Evolutionary conservation across 2,888 invertebrate genomes (phyloP), one percentile per base, ranked within the genome.

Genomic region (Ceramica pisi): DNA sequence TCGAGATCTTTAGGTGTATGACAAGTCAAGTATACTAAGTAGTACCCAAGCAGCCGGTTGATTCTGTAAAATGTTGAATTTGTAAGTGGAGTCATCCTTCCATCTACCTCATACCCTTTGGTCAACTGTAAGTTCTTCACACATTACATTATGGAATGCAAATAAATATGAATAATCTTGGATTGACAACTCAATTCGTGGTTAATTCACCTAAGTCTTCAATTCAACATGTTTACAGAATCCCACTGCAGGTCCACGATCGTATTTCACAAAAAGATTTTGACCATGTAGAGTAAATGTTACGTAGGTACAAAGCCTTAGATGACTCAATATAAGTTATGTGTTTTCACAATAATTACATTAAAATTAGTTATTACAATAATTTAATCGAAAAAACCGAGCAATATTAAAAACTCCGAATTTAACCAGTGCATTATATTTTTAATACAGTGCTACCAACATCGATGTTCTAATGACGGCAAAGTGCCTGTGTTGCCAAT

Each of bases 391-490:
- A 38, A 57, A 67, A 35, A 68, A 60, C 26, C 44, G 46, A 71
- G 83, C 83, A 83, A 83, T 83, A 83, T 72, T 59, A 59, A 35
- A 55, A 72, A 31, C 72, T 71, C 80, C 82, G 82, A 84, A 84
- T 84, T 84, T 82, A 83, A 74, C 53, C 63, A 73, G 84, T 80
- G 83, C 84, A 76, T 82, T 84, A 83, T 67, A 80, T 80, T 83
- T 83, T 82, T 71, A 79, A 71, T 74, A 79, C 77, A 81, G 73
- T 74, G 73, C 71, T 78, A 76, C 73, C 64, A 82, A 72, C 50
- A 55, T 67, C 41, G 21, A 51, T 41, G 63, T 78, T 71, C 66
- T 66, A 61, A 70, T 76, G 77, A 63, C 74, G 68, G 75, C 71
- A 67, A 72, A 71, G 57, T 67, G 55, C 44, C 71, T 70, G 71